A percentile compares a stretch with the other conserved stretches of the same genome.
Evolutionary conservation across 2,113 vertebrate genomes (phyloP).

Genomic region (Grallaria varia): DNA sequence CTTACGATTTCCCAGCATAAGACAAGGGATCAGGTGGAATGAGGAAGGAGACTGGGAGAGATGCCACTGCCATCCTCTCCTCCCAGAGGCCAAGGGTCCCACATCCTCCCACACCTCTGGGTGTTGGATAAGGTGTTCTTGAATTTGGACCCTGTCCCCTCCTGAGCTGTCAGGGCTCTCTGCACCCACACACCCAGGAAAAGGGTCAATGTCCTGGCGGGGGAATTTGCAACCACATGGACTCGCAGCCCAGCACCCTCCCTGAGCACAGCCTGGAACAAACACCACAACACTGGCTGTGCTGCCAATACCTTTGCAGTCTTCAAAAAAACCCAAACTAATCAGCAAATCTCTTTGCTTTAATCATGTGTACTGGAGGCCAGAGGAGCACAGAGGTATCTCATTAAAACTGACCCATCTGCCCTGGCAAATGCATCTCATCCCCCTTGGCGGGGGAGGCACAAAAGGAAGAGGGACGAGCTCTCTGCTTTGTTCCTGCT

Average conservation of each 20-base stretch:
- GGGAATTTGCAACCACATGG: rapidly evolving
- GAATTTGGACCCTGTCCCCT: not conserved
- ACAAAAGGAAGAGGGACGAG: not conserved
- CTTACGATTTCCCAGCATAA: not conserved
- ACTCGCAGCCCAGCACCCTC: not conserved
- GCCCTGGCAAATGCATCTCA: not conserved
- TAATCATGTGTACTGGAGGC: not conserved
- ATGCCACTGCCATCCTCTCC: not conserved
- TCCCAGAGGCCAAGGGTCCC: not conserved
- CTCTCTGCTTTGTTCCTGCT: slow-evolving; percentile 1
- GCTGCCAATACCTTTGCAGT: not conserved
- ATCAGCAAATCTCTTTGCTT: not conserved
- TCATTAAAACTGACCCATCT: slow-evolving; percentile 8
- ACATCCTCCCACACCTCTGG: rapidly evolving
- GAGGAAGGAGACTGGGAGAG: not conserved
- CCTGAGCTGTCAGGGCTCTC: not conserved
- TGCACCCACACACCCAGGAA: not conserved
- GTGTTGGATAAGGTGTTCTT: no score
- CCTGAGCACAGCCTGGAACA: not conserved
- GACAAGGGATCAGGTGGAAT: not conserved
- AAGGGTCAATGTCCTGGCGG: not conserved
- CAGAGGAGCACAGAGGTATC: not conserved
- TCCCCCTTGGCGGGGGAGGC: not conserved
- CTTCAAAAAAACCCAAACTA: not conserved
- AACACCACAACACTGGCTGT: rapidly evolving